Evolutionary conservation across 2,797 vertebrate species (phyloP).

Genomic region (Betta splendens): DNA sequence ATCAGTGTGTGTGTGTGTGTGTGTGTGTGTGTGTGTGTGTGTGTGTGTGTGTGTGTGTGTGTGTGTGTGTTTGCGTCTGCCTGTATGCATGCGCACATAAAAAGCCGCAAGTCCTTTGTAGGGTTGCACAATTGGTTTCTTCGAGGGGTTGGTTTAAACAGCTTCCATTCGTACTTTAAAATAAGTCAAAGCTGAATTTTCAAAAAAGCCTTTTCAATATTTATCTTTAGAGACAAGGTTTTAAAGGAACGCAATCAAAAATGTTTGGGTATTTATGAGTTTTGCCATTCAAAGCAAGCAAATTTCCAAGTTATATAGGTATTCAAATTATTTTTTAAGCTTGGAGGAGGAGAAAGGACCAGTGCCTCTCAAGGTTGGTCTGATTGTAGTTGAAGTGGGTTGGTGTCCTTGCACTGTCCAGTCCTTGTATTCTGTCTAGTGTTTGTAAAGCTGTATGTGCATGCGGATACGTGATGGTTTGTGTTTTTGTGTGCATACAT

Average conservation of each 20-base stretch:
- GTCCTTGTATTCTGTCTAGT: constrained; percentile 68
- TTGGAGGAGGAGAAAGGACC: constrained; percentile 67
- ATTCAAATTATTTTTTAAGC: constrained; percentile 74
- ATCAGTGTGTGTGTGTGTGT: too few relatives aligned
- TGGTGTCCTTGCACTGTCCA: constrained; percentile 77
- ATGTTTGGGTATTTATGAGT: constrained; percentile 72
- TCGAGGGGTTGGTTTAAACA: constrained; percentile 33
- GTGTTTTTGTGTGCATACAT: constrained; percentile 16
- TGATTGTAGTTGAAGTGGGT: constrained; percentile 73
- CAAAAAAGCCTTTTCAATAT: constrained; percentile 48
- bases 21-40: neutral
- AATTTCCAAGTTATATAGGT: constrained; percentile 63
- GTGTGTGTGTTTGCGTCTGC: too few relatives aligned
- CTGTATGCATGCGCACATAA: constrained; percentile 5
- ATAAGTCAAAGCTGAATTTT: constrained; percentile 39
- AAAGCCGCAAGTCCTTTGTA: constrained; percentile 55
- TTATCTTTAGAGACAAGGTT: constrained; percentile 61
- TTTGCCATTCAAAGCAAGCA: constrained; percentile 63
- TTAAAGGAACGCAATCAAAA: constrained; percentile 54
- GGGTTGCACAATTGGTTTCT: constrained; percentile 25
- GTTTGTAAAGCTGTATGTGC: constrained; percentile 55
- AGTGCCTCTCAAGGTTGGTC: constrained; percentile 74
- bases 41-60: too few relatives aligned
- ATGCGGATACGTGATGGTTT: constrained; percentile 19
- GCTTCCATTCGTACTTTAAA: constrained; percentile 39